Evolutionary conservation across 2,797 vertebrate species (phyloP), one percentile per base, ranked within the genome.

Genomic region (Coreius guichenoti): DNA sequence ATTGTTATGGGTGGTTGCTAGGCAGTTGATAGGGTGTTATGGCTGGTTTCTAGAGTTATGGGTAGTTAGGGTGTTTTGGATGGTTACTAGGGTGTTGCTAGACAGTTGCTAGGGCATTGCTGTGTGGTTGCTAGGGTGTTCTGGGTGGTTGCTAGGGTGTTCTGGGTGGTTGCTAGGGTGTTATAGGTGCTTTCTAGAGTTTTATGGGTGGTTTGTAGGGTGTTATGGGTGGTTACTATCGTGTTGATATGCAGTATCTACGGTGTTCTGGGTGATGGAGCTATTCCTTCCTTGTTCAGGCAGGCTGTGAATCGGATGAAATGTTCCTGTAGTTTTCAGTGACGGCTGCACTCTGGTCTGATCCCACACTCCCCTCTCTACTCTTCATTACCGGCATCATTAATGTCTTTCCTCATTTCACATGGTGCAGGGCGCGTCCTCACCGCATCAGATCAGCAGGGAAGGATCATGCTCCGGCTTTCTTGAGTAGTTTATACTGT

Each of bases 351-450:
- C 61, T 49, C 61, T 31, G 51, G 79, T 69, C 49, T 81, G 68
- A 45, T 81, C 36, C 63, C 29, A 36, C 65, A 17, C 49, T 69
- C 31, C 78, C 12, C 9, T n/a, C 47, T 69, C 31, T 31, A 58
- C 68, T 82, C 19, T 9, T 82, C 68, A 73, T 72, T 61, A 58
- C 36, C n/a, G 7, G n/a, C 39, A 73, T 47, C 68, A 61, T 73
- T 73, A 82, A 61, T n/a, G 69, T 73, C 51, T 73, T 61, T 73
- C 39, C 69, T 73, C 36, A 45, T 73, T 61, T 73, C 68, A 73
- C 68, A 72, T 31, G 36, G 80, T 61, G 68, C 33, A 58, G 36
- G 17, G n/a, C 31, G 21, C 19, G 39, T 63, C 81, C 19, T 82
- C 56, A 61, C 39, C 36, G 23, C 39, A 8, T 47, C 29, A 39